These are phyloP conservation scores for Apaloderma vittatum DNA, from an alignment of 2,113 vertebrate genomes.

Conservation along the genomic window DNA sequence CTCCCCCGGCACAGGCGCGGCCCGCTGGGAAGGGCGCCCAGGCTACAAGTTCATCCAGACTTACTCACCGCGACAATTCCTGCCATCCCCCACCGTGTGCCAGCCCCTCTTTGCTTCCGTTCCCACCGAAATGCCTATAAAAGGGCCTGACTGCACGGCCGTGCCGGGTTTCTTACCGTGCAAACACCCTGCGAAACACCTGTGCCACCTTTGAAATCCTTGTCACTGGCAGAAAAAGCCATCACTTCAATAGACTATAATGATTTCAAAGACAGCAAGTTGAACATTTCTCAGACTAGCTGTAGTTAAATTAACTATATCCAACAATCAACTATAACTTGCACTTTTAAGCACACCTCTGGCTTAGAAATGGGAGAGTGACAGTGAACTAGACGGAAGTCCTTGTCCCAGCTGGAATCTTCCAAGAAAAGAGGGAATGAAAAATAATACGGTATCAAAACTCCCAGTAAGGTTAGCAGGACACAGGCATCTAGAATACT, in stretches of 20 bases:
- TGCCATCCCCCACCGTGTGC: too few species aligned
- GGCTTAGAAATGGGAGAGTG: background rate
- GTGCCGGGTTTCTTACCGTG: background rate
- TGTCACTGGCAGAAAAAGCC: background rate
- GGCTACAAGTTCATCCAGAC: too few species aligned
- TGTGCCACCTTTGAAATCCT: background rate
- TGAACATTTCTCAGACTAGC: background rate
- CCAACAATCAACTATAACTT: background rate
- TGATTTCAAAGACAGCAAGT: background rate
- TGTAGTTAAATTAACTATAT: background rate
- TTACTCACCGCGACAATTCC: background rate
- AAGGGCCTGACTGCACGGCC: background rate
- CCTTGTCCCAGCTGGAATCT: background rate
- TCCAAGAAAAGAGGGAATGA: too few species aligned
- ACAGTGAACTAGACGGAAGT: background rate
- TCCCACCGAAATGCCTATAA: background rate
- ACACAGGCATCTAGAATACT: background rate
- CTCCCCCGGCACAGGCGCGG: accelerated
- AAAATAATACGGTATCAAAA: background rate
- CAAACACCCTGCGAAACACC: background rate
- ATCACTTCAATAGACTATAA: accelerated
- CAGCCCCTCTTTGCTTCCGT: background rate
- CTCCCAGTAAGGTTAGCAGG: background rate
- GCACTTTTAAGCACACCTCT: background rate
- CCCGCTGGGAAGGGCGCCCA: background rate